Evolutionary conservation across 2,113 vertebrate genomes (phyloP).

Genomic region (Polypterus senegalus): DNA sequence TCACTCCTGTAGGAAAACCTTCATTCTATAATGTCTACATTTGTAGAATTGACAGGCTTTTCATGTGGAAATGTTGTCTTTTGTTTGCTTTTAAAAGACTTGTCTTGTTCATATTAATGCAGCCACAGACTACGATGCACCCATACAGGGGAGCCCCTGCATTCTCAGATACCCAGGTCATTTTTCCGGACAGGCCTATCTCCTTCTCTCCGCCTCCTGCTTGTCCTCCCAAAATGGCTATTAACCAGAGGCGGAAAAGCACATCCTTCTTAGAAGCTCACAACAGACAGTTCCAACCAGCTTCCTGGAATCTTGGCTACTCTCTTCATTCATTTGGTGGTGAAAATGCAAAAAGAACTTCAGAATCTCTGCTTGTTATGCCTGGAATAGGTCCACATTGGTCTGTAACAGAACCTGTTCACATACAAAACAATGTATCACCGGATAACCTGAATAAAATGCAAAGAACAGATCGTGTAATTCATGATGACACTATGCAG

Average conservation of each 20-base stretch:
- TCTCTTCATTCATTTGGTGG: slow-evolving; percentile 65
- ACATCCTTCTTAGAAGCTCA: slow-evolving; percentile 94
- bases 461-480: slow-evolving; percentile 51
- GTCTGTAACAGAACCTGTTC: slow-evolving; percentile 61
- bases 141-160: slow-evolving; percentile 71
- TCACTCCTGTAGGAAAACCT: background rate
- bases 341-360: slow-evolving; percentile 43
- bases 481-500: slow-evolving; percentile 64
- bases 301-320: slow-evolving; percentile 71
- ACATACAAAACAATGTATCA: slow-evolving; percentile 42
- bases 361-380: slow-evolving; percentile 42
- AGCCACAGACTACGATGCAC: slow-evolving; percentile 76
- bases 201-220: slow-evolving; percentile 90
- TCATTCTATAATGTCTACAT: slow-evolving; percentile 6
- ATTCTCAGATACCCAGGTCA: slow-evolving; percentile 72
- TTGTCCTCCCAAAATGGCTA: slow-evolving; percentile 75
- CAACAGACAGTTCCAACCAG: slow-evolving; percentile 76
- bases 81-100: slow-evolving; percentile 67
- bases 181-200: slow-evolving; percentile 84
- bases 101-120: slow-evolving; percentile 90
- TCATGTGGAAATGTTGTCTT: slow-evolving; percentile 16
- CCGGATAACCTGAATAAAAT: too few species aligned
- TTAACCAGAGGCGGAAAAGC: slow-evolving; percentile 87
- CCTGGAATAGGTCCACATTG: slow-evolving; percentile 59
- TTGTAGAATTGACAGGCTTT: slow-evolving; percentile 5